Percentiles rank a stretch among this genome's conserved stretches.
Evolutionary conservation across 92 coral and sea anemone genomes (phyloP).

Genomic region (Epizoanthus scotinus): DNA sequence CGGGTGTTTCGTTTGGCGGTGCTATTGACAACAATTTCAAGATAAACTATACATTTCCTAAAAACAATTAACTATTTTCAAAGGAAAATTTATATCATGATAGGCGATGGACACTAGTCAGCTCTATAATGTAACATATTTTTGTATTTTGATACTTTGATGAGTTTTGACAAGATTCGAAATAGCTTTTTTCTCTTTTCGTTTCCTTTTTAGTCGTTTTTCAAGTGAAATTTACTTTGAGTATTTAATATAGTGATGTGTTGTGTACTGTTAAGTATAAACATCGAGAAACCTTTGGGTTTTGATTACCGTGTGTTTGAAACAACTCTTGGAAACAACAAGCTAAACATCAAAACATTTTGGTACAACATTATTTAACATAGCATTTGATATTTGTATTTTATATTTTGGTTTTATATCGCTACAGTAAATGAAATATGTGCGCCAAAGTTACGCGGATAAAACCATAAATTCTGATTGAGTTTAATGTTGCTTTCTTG

Average conservation of each 20-base stretch:
- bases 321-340: not conserved
- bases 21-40: constrained; percentile 11
- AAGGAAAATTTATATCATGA: not conserved
- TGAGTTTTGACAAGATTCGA: constrained; percentile 14
- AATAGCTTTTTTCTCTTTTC: not conserved
- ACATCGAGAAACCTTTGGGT: not conserved
- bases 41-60: constrained; percentile 11
- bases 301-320: constrained; percentile 9
- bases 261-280: not conserved
- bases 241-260: not conserved
- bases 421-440: constrained; percentile 27
- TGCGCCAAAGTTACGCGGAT: constrained; percentile 5
- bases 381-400: not conserved
- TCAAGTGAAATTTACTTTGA: not conserved
- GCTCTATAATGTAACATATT: constrained; percentile 1
- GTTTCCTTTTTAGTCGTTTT: not conserved
- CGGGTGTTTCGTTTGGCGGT: constrained; percentile 2
- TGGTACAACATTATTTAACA: constrained; percentile 10
- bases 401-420: constrained; percentile 10
- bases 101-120: constrained; percentile 35
- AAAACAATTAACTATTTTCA: constrained; percentile 27
- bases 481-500: not conserved
- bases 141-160: constrained; percentile 32
- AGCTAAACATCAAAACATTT: constrained; percentile 1
- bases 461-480: not conserved